Base-by-base conservation (phyloP, 2,888 invertebrate species). In the Hypercompe scribonia region DNA sequence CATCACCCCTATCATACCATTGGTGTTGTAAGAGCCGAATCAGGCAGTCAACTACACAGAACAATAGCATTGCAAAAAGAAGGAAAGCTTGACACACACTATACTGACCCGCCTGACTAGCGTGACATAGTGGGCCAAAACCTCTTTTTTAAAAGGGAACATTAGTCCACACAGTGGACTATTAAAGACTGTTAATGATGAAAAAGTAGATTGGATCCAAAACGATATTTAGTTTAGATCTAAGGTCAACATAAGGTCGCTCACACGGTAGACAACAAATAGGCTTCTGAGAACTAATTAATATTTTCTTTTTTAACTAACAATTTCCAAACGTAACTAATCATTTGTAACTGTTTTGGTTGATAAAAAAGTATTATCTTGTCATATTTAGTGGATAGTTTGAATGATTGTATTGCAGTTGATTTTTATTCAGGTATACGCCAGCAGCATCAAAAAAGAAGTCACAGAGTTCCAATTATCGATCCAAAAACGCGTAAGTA, bases 401-500 rank as follows among this genome's bases (percentile, higher is more conserved):
- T 34, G 64, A 8, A 66, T 31, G 15, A 34, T 39, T 66, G 13
- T n/a, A 58, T 58, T 39, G 58, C 21, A 58, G 2, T 39, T 34
- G 33, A 65, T 77, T 78, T 76, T 81, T 36, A 65, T 83, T 86
- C 67, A 94, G 94, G 93, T 90, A 88, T 93, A 73, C 93, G 94
- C 64, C 86, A 89, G 78, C 77, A 89, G 28, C 81, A 89, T 77
- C 86, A 82, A 74, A 95, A 94, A 84, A 91, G 93, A 76, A 94
- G 93, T 83, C 92, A 89, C 78, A 90, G 94, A 84, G 80, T 95
- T 66, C 84, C 94, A 46, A 95, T 95, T 73, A 94, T 95, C 77
- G 88, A 95, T 75, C 95, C 95, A 65, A 86, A 88, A 77, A 95
- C 95, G 68, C 77, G 95, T 95, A 81, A 94, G 95, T 94, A 76